Conservation (phyloP, 2,888 invertebrate species). For the Leucophora obtusa region DNA sequence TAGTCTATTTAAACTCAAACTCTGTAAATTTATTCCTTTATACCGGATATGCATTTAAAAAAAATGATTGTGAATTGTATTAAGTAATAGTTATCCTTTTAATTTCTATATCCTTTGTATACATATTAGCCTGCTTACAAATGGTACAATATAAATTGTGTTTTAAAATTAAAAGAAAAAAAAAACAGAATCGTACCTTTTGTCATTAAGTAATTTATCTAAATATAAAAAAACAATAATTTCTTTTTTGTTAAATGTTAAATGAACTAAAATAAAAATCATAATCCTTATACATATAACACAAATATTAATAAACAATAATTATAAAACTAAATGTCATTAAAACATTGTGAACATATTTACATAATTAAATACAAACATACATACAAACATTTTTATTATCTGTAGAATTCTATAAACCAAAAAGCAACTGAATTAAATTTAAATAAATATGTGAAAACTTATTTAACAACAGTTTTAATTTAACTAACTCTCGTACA, state of each 20-base stretch:
- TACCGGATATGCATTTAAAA: background rate
- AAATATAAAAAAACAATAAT: constrained; percentile 35
- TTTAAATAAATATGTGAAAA: constrained; percentile 49
- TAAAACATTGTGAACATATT: constrained; percentile 44
- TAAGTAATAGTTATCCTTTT: background rate
- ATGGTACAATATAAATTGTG: constrained; percentile 25
- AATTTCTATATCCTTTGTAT: constrained; percentile 13
- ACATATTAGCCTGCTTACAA: constrained; percentile 32
- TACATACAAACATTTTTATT: constrained; percentile 40
- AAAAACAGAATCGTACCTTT: constrained; percentile 53
- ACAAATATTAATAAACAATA: background rate
- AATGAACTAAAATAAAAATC: constrained; percentile 30
- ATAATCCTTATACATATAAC: constrained; percentile 26
- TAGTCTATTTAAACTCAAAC: background rate
- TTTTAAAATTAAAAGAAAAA: constrained; percentile 13
- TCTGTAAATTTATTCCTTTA: background rate
- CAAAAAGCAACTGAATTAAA: constrained; percentile 51
- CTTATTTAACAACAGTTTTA: background rate
- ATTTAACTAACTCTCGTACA: background rate
- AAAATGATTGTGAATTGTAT: constrained; percentile 1
- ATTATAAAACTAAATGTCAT: constrained; percentile 37
- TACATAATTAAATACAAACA: constrained; percentile 26
- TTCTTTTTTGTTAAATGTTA: constrained; percentile 46
- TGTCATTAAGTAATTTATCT: constrained; percentile 56
- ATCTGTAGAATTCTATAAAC: constrained; percentile 49